Percentiles rank a stretch among this genome's conserved stretches.
Conservation (phyloP, 2,797 vertebrate species). For the Orestias chungarensis region DNA sequence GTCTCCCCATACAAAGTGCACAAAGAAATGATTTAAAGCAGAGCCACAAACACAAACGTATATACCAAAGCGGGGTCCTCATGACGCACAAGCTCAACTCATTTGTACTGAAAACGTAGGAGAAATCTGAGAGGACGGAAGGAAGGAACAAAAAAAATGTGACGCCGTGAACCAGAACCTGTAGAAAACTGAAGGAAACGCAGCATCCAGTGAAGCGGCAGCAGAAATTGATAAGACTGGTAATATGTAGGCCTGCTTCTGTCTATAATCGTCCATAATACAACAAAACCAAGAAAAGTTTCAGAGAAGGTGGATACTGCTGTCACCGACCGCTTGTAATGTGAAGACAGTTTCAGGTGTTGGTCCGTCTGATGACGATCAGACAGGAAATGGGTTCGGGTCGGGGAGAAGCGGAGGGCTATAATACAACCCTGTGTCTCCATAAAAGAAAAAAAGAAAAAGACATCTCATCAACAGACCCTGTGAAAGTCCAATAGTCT, state of each 20-base stretch:
- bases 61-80: conserved; percentile 12
- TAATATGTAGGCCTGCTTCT: conserved; percentile 27
- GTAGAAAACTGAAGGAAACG: conserved; percentile 15
- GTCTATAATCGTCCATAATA: conserved; percentile 19
- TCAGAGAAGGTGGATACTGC: conserved; percentile 26
- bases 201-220: conserved; percentile 58
- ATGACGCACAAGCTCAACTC: not conserved
- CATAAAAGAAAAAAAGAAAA: conserved; percentile 3
- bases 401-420: conserved; percentile 35
- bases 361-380: conserved; percentile 52
- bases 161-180: conserved; percentile 10
- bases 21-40: conserved; percentile 50
- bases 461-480: conserved; percentile 36
- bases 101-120: not conserved
- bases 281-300: conserved; percentile 27
- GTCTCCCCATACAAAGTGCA: conserved; percentile 54
- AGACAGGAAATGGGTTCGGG: conserved; percentile 31
- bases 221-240: conserved; percentile 37
- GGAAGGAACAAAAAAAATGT: not conserved
- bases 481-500: conserved; percentile 55
- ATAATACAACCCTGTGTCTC: conserved; percentile 62
- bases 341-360: conserved; percentile 50
- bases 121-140: not conserved
- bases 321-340: conserved; percentile 16
- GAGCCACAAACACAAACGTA: conserved; percentile 21